A percentile compares a stretch with the other conserved stretches of the same genome.
Evolutionary conservation across 2,113 vertebrate species (phyloP).

Genomic region (Carollia perspicillata): DNA sequence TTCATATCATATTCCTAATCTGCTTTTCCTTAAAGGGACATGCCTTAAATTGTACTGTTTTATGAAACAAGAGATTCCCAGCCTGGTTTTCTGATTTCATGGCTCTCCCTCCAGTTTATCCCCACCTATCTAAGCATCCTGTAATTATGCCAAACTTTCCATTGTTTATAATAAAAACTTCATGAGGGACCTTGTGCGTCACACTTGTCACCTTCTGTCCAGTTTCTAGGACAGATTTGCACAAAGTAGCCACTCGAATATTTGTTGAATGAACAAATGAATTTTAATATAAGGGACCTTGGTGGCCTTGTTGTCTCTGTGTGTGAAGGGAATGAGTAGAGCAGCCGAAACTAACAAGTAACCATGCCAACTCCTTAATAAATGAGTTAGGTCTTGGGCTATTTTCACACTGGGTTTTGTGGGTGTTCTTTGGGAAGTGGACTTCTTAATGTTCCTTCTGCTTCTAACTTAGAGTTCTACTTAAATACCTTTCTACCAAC

Average conservation of each 20-base stretch:
- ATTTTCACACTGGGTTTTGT: neutral
- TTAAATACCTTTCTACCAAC: neutral
- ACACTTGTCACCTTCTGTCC: neutral
- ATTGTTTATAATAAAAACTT: conserved; percentile 6
- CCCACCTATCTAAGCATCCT: neutral
- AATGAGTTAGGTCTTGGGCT: neutral
- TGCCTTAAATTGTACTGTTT: neutral
- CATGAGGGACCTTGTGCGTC: neutral
- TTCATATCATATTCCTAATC: neutral
- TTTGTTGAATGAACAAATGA: neutral
- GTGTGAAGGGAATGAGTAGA: neutral
- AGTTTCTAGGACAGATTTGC: neutral
- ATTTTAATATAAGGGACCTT: neutral
- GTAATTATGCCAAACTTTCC: neutral
- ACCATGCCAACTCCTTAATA: neutral
- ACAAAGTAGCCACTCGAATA: neutral
- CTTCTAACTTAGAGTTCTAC: neutral
- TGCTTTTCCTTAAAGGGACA: conserved; percentile 1
- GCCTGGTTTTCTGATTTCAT: neutral
- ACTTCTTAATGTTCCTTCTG: neutral
- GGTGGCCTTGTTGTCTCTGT: neutral
- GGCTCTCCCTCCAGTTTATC: neutral
- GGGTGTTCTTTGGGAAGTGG: neutral
- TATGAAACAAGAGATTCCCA: neutral
- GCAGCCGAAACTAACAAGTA: neutral